Base-by-base conservation (phyloP, 2,113 vertebrate species). In the Odontophorus gujanensis region DNA sequence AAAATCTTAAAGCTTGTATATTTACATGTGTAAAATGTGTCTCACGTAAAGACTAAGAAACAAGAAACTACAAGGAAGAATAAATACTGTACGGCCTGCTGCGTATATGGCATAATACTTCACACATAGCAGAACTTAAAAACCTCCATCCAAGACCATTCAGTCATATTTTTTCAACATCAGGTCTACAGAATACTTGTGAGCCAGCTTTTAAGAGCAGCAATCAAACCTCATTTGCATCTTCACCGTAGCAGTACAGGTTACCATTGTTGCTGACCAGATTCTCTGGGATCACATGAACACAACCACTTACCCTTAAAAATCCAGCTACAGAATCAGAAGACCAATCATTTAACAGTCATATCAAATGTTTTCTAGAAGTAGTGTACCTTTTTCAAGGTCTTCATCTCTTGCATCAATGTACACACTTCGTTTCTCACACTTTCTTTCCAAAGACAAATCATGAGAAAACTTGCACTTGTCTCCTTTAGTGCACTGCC, bases 401-500 rank as follows among this genome's bases (percentile, higher is more conserved):
- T 99, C 99, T 65, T 99, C 99, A 89, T 99, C 99, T 96, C 99
- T 97, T 80, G 98, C 98, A 81, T 99, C 99, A 85, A 99, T 98
- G 87, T 99, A 99, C 75, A 99, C 95, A 57, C 99, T 99, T 76
- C 98, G 98, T 87, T 99, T 99, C 96, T 99, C 99, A 96, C 99
- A 98, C 94, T 99, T 99, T 84, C 99, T 98, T 97, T 99, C 99
- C 98, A 99, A 97, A 11, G 99, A 97, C 82, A 99, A 93, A 91
- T 99, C 99, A 86, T 99, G 99, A 97, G 99, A 99, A 97, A 99
- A 99, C 96, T 99, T 99, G 97, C 99, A 99, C 92, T 99, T 99
- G 96, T 99, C 99, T 22, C 99, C 99, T 96, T 99, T 99, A 42
- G 99, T 99, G 89, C 99, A 99, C 32, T 99, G 99, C 18, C 99